Evolutionary conservation across 1,140 invertebrate species (phyloP), one percentile per base, ranked within the genome.

Genomic region (Leptinotarsa undecemlineata): DNA sequence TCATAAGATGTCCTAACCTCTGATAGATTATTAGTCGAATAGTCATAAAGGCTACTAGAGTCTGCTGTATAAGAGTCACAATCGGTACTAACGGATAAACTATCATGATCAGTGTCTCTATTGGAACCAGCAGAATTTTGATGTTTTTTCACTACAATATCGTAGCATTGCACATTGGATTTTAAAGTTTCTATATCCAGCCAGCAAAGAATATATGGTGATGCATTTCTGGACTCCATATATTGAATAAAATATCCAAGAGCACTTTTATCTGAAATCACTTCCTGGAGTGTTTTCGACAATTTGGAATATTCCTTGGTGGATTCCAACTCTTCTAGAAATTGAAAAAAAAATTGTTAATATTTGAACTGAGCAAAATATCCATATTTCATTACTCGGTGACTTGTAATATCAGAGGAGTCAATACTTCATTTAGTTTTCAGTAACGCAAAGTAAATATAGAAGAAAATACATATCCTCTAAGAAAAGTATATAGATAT

Each of bases 231-330:
- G 0, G 88, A 86, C 47, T 93, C 91, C 87, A 94, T 87, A 82
- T 89, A 94, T 76, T 93, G 91, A 47, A 93, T 90, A 80, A 94
- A 93, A 80, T 91, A 92, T 8, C 89, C 87, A 8, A 94, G 82
- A n/a, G 91, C 92, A 82, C 88, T 87, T 79, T 91, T 90, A 79
- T 94, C 92, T 20, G 86, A 83, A 1, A 94, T 83, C 72, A 93
- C 89, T 74, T 93, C 90, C 17, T 84, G 78, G 19, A 94, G 82
- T 4, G 89, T 89, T 84, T 91, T 92, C 0, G 89, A 91, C 8
- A 93, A 82, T 19, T 86, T 85, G 8, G 91, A 91, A 48, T 79
- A 75, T 72, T 82, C 81, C 48, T 78, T 80, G 17, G 72, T 75
- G 6, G 73, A 66, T 60, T 79, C 79, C 67, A 74, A 73, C 48